Evolutionary conservation across 2,888 invertebrate species (phyloP), one percentile per base, ranked within the genome.

Genomic region (Dynastes grantii): DNA sequence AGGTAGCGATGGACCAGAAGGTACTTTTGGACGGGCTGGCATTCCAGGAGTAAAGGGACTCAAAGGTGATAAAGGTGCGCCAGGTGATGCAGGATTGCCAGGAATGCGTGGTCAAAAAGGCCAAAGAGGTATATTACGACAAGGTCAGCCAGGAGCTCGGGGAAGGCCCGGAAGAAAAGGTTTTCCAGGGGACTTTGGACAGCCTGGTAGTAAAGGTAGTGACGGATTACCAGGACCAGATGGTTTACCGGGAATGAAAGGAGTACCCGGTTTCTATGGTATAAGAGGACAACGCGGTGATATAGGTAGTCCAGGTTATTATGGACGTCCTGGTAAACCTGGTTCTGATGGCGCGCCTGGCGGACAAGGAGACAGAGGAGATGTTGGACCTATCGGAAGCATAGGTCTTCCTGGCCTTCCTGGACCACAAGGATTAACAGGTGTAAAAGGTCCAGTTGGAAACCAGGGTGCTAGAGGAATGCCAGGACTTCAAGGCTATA

Each of bases 391-490:
- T 79, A 86, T 83, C 78, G 89, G 85, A 27, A 78, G 77, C 2
- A 85, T 85, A 29, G 88, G 87, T 6, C 77, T 83, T 37, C 83
- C 83, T 78, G 90, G 91, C 76, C 88, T 89, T 68, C 82, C 83
- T 81, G 91, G 91, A 40, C 79, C 83, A 2, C 81, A 85, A 29
- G 92, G 92, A 13, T 16, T n/a, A 11, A 85, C 85, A 81, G 87
- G 88, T 29, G 76, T 79, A 40, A 78, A 81, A 45, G 86, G 87
- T 11, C 82, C 85, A 9, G 83, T 88, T 16, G 92, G 92, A 45
- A 85, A 88, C 32, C 90, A 85, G 85, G 94, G 94, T 40, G 82
- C 83, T 2, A 87, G 84, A 76, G 90, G 90, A 13, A 82, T 81
- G 32, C 82, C 83, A 9, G 90, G 90, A 29, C 83, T 85, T 0